Conservation (phyloP, 2,888 invertebrate genomes). For the Athetis lepigone region DNA sequence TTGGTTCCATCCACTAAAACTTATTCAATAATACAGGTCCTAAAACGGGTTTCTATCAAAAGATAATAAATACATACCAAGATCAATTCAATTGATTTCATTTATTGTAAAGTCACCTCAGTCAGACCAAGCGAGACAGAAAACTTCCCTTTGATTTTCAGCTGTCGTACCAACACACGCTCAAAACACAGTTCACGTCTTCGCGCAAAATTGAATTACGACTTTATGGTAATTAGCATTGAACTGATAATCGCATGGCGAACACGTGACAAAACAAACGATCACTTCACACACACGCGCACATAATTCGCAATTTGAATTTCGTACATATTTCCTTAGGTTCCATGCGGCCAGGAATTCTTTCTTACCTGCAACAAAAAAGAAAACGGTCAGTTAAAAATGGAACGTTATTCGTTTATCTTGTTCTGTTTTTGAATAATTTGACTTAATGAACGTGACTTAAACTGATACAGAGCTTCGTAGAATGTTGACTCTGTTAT, state of each 20-base stretch:
- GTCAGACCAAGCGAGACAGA: conserved; percentile 63
- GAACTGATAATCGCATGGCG: conserved; percentile 81
- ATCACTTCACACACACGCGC: conserved; percentile 76
- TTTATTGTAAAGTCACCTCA: conserved; percentile 52
- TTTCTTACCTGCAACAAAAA: conserved; percentile 87
- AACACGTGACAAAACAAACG: conserved; percentile 80
- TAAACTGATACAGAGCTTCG: conserved; percentile 6
- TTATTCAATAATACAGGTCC: conserved; percentile 21
- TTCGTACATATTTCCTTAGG: conserved; percentile 75
- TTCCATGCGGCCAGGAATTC: conserved; percentile 63
- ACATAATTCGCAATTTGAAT: conserved; percentile 75
- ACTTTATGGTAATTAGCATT: conserved; percentile 82
- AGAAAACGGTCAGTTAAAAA: conserved; percentile 62
- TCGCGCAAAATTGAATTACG: conserved; percentile 82
- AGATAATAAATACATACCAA: conserved; percentile 40
- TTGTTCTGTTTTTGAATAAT: conserved; percentile 51
- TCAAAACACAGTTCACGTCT: conserved; percentile 64
- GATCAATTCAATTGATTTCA: conserved; percentile 51
- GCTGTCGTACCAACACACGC: conserved; percentile 80
- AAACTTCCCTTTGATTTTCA: conserved; percentile 80
- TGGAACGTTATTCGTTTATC: conserved; percentile 47
- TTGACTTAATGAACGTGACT: conserved; percentile 33
- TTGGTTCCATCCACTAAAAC: conserved; percentile 4
- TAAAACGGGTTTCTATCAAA: conserved; percentile 48
- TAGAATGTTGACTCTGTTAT: conserved; percentile 19